A percentile compares a stretch with the other conserved stretches of the same genome.
These are phyloP conservation scores for Pavo muticus DNA, from an alignment of 2,113 vertebrate genomes.

Conservation along the genomic window DNA sequence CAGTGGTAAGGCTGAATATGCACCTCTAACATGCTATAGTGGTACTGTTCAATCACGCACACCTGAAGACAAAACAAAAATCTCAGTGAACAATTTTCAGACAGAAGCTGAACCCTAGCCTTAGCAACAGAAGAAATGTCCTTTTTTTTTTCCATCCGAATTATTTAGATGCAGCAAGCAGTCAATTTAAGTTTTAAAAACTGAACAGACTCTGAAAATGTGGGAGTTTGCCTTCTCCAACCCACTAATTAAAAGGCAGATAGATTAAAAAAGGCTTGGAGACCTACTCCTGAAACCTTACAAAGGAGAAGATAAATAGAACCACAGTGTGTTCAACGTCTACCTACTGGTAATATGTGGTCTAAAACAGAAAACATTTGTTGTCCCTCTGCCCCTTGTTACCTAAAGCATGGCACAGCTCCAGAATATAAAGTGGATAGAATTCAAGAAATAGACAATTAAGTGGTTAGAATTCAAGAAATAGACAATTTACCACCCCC, in stretches of 20 bases:
- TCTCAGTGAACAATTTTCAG: neutral
- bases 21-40: neutral
- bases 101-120: neutral
- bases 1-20: neutral
- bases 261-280: neutral
- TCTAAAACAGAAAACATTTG: neutral
- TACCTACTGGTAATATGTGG: neutral
- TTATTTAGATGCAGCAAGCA: neutral
- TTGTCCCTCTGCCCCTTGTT: fast-evolving
- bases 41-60: neutral
- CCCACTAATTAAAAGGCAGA: neutral
- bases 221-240: neutral
- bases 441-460: neutral
- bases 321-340: neutral
- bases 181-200: slow-evolving; percentile 6
- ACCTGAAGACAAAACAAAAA: neutral
- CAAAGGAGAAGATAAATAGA: neutral
- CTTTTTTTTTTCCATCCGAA: neutral
- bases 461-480: neutral
- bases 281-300: neutral
- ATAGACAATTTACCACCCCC: fast-evolving
- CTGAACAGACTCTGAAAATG: neutral
- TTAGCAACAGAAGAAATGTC: slow-evolving; percentile 24
- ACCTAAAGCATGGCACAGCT: neutral
- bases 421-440: neutral